Evolutionary conservation across 2,113 vertebrate species (phyloP), one percentile per base, ranked within the genome.

Genomic region (Coptodon bakossiorum): DNA sequence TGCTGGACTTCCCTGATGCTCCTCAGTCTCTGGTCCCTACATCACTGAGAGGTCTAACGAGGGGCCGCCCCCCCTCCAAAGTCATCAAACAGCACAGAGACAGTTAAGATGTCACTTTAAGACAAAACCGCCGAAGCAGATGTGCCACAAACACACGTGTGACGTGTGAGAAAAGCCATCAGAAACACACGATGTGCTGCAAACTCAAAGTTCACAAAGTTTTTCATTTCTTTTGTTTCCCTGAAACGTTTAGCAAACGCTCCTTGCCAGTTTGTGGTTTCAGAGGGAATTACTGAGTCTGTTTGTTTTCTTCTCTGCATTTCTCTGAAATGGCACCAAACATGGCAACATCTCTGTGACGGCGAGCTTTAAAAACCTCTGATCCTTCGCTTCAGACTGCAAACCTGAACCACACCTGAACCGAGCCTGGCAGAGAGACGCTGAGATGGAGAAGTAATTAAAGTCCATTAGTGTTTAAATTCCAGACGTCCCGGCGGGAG

Each of bases 401-500:
- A 27, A 2, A 68, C 63, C 34, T 8, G 59, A 63, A 34, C 10
- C 76, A 68, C 86, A 89, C 91, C 89, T 88, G 87, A 52, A 53
- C n/a, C 1, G 7, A 11, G 38, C 7, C 22, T 3, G 1, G 59
- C 66, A 68, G 24, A 3, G 80, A 48, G n/a, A 16, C 17, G 3
- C 80, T 3, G 57, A 61, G 24, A 36, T 31, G 83, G 22, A 54
- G 48, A 56, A 61, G 40, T n/a, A 2, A 48, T 88, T 87, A 83
- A 53, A 71, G 22, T 59, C 40, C 76, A 84, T 86, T 73, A 82
- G 59, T 3, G 78, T 84, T 57, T 80, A 14, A 71, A 59, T 38
- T 83, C 87, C 83, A 93, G 89, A 88, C 85, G 2, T 80, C 73
- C 68, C 11, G 56, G 84, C 82, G 82, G 56, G 16, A 89, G 76